Evolutionary conservation across 2,113 vertebrate species (phyloP).

Genomic region (Tachysurus fulvidraco): DNA sequence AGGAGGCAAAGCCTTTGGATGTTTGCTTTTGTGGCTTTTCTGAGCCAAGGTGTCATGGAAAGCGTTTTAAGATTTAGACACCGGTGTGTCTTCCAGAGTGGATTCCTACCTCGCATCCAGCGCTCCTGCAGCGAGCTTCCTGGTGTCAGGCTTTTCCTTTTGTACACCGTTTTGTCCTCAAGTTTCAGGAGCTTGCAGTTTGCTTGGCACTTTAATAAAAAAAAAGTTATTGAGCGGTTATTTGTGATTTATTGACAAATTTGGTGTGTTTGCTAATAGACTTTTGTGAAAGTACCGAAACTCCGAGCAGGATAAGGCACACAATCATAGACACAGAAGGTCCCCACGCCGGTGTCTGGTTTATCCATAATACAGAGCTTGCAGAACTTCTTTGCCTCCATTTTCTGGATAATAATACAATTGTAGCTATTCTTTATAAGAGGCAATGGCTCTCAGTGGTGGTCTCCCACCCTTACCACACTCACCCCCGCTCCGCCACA

Average conservation of each 20-base stretch:
- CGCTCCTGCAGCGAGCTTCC: not conserved
- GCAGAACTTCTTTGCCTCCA: not conserved
- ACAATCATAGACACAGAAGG: not conserved
- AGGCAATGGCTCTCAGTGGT: conserved; percentile 38
- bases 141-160: not conserved
- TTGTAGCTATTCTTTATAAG: conserved; percentile 46
- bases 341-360: too few species aligned
- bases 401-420: conserved; percentile 37
- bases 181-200: not conserved
- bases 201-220: not conserved
- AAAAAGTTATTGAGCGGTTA: not conserved
- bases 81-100: not conserved
- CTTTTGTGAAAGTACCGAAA: not conserved
- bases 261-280: not conserved
- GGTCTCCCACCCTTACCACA: not conserved
- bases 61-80: not conserved
- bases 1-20: not conserved
- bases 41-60: not conserved
- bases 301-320: not conserved
- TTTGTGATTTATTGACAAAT: not conserved
- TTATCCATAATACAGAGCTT: not conserved
- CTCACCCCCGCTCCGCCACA: conserved; percentile 21
- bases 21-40: not conserved
- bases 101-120: not conserved
- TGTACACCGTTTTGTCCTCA: not conserved